Evolutionary conservation across 2,113 vertebrate species (phyloP).

Genomic region (Bubo bubo): DNA sequence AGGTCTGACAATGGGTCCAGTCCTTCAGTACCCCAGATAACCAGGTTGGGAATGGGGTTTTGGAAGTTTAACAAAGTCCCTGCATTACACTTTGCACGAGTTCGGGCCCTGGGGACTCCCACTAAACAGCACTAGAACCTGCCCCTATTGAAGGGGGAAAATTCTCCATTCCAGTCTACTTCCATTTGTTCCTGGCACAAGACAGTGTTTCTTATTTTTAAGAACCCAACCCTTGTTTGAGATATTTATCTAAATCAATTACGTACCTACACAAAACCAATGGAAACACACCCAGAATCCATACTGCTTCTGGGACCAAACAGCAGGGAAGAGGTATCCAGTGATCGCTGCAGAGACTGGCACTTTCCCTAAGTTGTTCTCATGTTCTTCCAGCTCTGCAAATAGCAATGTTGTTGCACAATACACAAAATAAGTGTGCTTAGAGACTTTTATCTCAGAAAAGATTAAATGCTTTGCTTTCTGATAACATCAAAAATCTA

Average conservation of each 20-base stretch:
- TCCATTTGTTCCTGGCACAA: neutral
- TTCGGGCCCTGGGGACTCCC: neutral
- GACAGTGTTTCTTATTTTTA: neutral
- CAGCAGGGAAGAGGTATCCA: neutral
- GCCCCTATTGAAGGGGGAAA: fast-evolving
- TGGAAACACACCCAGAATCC: neutral
- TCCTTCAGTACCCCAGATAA: neutral
- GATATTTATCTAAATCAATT: neutral
- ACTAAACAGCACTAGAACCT: neutral
- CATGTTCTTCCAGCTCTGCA: neutral
- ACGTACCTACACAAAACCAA: fast-evolving
- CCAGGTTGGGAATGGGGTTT: neutral
- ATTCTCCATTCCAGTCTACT: neutral
- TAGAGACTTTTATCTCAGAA: neutral
- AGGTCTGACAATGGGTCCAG: neutral
- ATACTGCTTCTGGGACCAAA: neutral
- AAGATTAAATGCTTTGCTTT: neutral
- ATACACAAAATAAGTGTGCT: neutral
- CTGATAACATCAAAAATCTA: neutral
- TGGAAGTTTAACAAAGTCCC: neutral
- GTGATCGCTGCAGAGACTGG: fast-evolving
- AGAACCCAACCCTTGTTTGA: neutral
- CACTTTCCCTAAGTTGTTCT: neutral
- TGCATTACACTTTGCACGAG: fast-evolving
- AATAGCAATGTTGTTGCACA: neutral